Conservation (phyloP, 2,888 invertebrate genomes). For the Catocala fraxini region DNA sequence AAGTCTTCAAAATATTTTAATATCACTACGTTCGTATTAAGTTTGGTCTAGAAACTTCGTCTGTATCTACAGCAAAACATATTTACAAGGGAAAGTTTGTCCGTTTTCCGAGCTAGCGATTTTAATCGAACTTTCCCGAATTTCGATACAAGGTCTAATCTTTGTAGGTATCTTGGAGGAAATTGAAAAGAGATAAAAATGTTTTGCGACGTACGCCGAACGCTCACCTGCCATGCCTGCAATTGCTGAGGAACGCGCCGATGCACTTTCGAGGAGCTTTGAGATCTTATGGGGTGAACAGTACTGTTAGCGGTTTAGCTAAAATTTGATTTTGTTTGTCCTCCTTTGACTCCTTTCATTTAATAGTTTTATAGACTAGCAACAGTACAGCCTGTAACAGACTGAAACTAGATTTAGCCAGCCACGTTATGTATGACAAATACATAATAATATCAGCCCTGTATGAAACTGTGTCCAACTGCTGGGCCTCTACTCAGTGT, state of each 20-base stretch:
- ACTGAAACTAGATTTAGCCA: no score
- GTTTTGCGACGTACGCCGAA: constrained; percentile 33
- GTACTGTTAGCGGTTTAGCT: constrained; percentile 15
- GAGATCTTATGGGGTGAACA: constrained; percentile 31
- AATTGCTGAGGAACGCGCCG: constrained; percentile 32
- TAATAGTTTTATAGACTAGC: no score
- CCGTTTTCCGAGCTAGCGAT: constrained; percentile 48
- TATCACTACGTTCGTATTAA: constrained; percentile 35
- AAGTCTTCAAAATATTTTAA: constrained; percentile 31
- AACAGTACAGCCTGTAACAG: no score
- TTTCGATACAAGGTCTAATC: constrained; percentile 50
- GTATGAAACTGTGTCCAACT: no score
- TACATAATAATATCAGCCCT: no score
- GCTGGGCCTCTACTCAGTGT: no score
- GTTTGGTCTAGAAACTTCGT: constrained; percentile 33
- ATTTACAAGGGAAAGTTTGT: constrained; percentile 46
- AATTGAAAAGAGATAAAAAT: constrained; percentile 56
- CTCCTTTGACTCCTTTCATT: no score
- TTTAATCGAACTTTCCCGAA: constrained; percentile 52
- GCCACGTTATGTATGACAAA: no score
- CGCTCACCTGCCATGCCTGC: constrained; percentile 30
- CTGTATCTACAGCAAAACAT: constrained; percentile 37
- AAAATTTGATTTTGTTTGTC: neutral
- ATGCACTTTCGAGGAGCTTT: constrained; percentile 32
- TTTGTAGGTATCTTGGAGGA: constrained; percentile 48